phyloP scores from a whole-genome alignment of 1,140 invertebrate species.

The Tetraneura akinire region DNA sequence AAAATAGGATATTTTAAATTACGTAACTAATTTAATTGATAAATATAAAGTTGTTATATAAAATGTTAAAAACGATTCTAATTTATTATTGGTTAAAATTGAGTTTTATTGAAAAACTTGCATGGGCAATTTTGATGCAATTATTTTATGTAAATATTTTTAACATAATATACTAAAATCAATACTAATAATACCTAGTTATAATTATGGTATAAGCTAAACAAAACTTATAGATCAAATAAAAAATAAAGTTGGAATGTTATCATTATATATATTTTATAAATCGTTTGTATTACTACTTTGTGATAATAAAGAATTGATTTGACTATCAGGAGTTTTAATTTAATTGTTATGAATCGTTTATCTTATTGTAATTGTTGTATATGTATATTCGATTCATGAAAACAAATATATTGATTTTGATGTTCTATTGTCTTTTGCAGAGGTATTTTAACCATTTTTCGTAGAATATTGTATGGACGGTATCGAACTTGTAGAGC shows the following conservation, averaged over 20 bases:
- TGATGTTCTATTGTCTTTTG: neutral
- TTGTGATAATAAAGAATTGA: neutral
- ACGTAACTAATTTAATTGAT: too few species aligned
- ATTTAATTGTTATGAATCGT: neutral
- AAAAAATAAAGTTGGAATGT: slow-evolving; percentile 4
- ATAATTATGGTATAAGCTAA: too few species aligned
- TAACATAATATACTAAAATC: too few species aligned
- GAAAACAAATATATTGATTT: neutral
- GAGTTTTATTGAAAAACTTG: too few species aligned
- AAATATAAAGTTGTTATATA: too few species aligned
- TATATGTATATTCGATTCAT: neutral
- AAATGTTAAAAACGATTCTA: too few species aligned
- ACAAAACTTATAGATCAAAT: too few species aligned
- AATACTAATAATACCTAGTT: neutral
- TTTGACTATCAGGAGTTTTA: neutral
- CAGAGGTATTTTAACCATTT: slow-evolving; percentile 24
- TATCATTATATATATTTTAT: neutral
- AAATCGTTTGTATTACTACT: neutral
- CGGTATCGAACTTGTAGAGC: neutral
- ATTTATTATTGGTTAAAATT: too few species aligned
- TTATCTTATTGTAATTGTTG: neutral
- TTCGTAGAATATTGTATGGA: slow-evolving; percentile 34
- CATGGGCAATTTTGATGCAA: too few species aligned
- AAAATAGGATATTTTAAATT: too few species aligned
- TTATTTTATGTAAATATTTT: too few species aligned